These are phyloP conservation scores for Pleuronectes platessa DNA, from an alignment of 2,113 vertebrate species.

Conservation along the genomic window DNA sequence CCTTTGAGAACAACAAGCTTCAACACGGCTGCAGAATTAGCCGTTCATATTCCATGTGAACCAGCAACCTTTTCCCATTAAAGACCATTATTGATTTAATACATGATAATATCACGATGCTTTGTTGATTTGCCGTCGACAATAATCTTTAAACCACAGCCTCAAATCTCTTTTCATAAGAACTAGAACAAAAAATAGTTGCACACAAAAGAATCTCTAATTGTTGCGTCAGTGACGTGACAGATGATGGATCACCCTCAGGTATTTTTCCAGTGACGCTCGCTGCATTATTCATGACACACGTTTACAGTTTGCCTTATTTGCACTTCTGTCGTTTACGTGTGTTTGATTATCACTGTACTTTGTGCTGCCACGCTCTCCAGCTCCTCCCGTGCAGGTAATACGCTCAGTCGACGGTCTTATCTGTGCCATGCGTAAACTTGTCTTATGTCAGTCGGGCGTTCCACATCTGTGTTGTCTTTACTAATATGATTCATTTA, in stretches of 20 bases:
- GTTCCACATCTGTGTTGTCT: too few relatives aligned
- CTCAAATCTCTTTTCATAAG: constrained; percentile 12
- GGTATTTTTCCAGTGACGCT: constrained; percentile 22
- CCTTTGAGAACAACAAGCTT: too few relatives aligned
- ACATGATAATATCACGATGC: too few relatives aligned
- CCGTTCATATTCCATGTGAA: not conserved
- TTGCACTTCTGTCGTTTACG: constrained; percentile 32
- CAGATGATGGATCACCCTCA: constrained; percentile 8
- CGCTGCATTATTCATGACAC: constrained; percentile 30
- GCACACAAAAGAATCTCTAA: constrained; percentile 17
- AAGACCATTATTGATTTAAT: not conserved
- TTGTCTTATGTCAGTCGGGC: too few relatives aligned
- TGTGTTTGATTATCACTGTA: constrained; percentile 32
- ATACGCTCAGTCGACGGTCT: not conserved
- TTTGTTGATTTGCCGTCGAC: not conserved
- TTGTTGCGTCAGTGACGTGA: constrained; percentile 16
- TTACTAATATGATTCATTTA: too few relatives aligned
- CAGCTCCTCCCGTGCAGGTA: too few relatives aligned
- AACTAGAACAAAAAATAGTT: not conserved
- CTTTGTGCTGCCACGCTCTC: not conserved
- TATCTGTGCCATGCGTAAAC: too few relatives aligned
- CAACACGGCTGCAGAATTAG: not conserved
- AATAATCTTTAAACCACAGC: constrained; percentile 8
- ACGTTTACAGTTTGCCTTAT: constrained; percentile 37
- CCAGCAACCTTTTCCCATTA: not conserved